Evolutionary conservation across 2,888 invertebrate species (phyloP), one percentile per base, ranked within the genome.

Genomic region (Hemaris fuciformis): DNA sequence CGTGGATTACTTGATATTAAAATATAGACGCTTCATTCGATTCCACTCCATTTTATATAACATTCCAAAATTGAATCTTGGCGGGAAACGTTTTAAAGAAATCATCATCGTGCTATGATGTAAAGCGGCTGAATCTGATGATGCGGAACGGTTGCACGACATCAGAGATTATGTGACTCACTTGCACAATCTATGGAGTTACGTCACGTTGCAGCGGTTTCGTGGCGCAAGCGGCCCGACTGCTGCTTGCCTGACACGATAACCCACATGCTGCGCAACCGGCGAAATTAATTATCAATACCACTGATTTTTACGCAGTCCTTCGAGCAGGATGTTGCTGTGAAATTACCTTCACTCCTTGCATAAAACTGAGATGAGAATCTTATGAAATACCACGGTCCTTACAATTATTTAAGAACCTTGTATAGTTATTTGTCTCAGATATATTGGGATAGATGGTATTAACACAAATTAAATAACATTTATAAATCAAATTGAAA

Each of bases 101-200:
- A 13, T 0, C 0, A 34, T 20, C 27, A 31, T 22, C 1, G n/a
- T 43, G 3, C 34, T 59, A 45, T 74, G 75, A 79, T 72, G 75
- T 72, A 69, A 69, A 75, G 71, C 65, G 69, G 61, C 63, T 67
- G 77, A 48, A 23, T 41, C 38, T 20, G 27, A 75, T 79, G 78
- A 80, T 76, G 79, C 81, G 79, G 79, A 84, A 80, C 76, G 76
- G 72, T 85, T 84, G 82, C 83, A 69, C 62, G 59, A 69, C 64
- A 66, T 66, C 64, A 65, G 74, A 75, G 75, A 81, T 84, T 81
- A 81, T 84, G 76, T 77, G 80, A 78, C 75, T 68, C 62, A 67
- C 72, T 88, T 88, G 83, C 87, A 83, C 85, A 89, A 89, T 76
- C 73, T 66, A 74, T 75, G 67, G 70, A 67, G 80, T 88, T 88